These are phyloP conservation scores for Dendronephthya gigantea DNA, from an alignment of 64 coral and sea anemone species.

Conservation along the genomic window DNA sequence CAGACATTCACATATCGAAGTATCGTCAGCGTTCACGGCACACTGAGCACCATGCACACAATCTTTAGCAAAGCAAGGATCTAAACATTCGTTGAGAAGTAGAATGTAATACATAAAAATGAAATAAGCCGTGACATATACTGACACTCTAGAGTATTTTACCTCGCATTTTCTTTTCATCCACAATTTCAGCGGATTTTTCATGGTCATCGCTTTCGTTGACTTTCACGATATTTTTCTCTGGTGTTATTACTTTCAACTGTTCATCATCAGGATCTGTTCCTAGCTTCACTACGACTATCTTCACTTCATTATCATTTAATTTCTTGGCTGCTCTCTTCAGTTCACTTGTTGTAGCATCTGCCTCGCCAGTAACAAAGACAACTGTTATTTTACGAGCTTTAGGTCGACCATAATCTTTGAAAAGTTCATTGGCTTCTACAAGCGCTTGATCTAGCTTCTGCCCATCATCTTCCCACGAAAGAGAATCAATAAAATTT, in stretches of 20 bases:
- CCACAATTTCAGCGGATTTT: too few relatives aligned
- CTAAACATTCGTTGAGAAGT: not conserved
- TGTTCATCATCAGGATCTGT: constrained; percentile 37
- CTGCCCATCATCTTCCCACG: not conserved
- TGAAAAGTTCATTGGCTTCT: constrained; percentile 26
- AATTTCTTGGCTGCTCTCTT: constrained; percentile 26
- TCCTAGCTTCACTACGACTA: constrained; percentile 65
- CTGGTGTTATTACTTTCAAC: constrained; percentile 35
- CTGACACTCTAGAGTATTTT: too few relatives aligned
- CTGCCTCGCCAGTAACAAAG: constrained; percentile 54
- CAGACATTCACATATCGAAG: not conserved
- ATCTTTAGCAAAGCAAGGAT: not conserved
- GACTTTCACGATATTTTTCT: constrained; percentile 14
- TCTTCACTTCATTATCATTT: constrained; percentile 40
- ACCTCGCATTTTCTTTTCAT: too few relatives aligned
- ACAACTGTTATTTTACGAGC: constrained; percentile 53
- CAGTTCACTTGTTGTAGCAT: constrained; percentile 21
- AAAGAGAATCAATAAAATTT: not conserved
- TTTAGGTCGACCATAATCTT: constrained; percentile 20
- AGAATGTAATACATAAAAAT: too few relatives aligned
- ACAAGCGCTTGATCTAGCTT: not conserved
- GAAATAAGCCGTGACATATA: too few relatives aligned
- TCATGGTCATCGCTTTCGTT: too few relatives aligned
- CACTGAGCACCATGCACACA: not conserved
- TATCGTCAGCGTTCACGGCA: not conserved